Evolutionary conservation across 2,113 vertebrate species (phyloP).

Genomic region (Odocoileus hemionus): DNA sequence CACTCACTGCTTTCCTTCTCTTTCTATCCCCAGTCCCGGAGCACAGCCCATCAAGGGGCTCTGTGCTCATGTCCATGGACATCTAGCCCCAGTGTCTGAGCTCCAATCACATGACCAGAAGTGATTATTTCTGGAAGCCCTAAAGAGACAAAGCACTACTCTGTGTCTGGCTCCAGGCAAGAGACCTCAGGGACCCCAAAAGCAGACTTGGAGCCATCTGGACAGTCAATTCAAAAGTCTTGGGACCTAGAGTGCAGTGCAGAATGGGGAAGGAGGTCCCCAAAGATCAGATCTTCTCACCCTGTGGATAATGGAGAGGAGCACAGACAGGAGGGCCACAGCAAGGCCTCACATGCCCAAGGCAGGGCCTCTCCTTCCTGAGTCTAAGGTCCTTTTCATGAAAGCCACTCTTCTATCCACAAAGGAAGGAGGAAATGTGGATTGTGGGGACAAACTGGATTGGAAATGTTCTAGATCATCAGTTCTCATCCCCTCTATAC

Average conservation of each 20-base stretch:
- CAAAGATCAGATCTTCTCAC: not conserved
- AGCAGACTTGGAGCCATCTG: not conserved
- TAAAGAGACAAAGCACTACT: not conserved
- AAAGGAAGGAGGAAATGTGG: not conserved
- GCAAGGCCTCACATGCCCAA: not conserved
- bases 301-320: not conserved
- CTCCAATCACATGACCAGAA: not conserved
- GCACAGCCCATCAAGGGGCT: not conserved
- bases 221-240: not conserved
- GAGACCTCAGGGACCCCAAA: not conserved
- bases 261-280: not conserved
- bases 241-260: not conserved
- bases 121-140: not conserved
- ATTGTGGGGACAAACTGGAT: not conserved
- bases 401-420: not conserved
- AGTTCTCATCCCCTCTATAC: not conserved
- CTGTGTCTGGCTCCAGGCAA: not conserved
- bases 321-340: not conserved
- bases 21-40: not conserved
- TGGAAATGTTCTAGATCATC: not conserved
- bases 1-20: fast-evolving
- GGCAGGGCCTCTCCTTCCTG: not conserved
- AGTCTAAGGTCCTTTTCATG: not conserved
- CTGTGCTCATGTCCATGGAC: not conserved
- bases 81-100: not conserved